Evolutionary conservation across 2,888 invertebrate species (phyloP), one percentile per base, ranked within the genome.

Genomic region (Formica aserva): DNA sequence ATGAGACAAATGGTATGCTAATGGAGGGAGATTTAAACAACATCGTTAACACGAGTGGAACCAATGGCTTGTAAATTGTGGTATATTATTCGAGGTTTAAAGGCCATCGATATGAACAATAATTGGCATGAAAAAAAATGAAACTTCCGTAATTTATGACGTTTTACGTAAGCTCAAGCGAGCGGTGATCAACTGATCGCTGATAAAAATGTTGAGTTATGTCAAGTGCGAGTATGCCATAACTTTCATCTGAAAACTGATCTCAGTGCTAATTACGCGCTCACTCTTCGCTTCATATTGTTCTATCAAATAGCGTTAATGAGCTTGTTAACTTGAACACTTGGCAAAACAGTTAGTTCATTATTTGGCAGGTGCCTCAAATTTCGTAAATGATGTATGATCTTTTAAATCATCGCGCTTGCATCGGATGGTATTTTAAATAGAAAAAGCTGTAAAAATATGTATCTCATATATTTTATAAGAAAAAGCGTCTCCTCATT

Each of bases 1-100:
- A 89, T 90, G 86, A 89, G 87, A 89, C 72, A 86, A 89, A 83
- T 86, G 83, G 82, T 87, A 88, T 89, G 90, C 85, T 91, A 89
- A 91, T 88, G 86, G 71, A 82, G 45, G 26, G 13, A 65, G 15
- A 29, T 76, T 88, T 45, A 78, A 80, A 74, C 45, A 60, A 60
- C 45, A 22, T 60, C n/a, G n/a, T 80, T 62, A 71, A 60, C 65
- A 75, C 52, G 75, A 78, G 83, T 62, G 72, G 60, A 67, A 74
- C 62, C 62, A 76, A 71, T 60, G 78, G 57, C 55, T 48, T 60
- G 26, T 38, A 35, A 77, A 41, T 83, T 26, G 38, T 63, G 38
- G 35, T 22, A 48, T 45, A 82, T 83, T 82, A 62, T 52, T 72
- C n/a, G 35, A 74, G 18, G 9, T 48, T 45, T 32, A 45, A 72